Evolutionary conservation across 2,113 vertebrate genomes (phyloP).

Genomic region (Spilogale gracilis): DNA sequence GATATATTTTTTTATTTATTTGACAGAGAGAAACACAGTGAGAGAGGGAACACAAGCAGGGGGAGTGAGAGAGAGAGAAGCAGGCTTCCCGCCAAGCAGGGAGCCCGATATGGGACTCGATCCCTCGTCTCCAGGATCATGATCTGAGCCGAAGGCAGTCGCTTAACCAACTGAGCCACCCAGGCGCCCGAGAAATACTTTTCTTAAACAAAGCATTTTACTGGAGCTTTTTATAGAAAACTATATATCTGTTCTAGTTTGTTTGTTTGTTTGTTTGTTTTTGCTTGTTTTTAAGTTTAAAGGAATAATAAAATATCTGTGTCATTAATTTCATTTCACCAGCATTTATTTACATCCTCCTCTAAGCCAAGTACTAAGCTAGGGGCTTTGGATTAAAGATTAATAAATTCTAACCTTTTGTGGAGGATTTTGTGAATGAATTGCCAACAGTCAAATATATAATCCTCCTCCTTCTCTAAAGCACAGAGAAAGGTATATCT

Average conservation of each 20-base stretch:
- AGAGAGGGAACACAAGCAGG: no score
- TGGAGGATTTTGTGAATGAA: neutral
- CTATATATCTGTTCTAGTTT: neutral
- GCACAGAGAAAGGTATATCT: neutral
- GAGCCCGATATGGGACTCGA: no score
- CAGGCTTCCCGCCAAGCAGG: no score
- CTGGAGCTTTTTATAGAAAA: neutral
- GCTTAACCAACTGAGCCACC: no score
- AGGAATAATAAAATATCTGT: neutral
- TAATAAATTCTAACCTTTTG: neutral
- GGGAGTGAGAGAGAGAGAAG: no score
- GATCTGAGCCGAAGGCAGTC: no score
- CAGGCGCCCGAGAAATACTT: neutral
- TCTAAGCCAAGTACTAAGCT: neutral
- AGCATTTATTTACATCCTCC: slow-evolving; percentile 23
- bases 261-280: neutral
- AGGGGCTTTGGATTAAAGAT: neutral
- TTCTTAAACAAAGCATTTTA: neutral
- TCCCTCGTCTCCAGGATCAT: no score
- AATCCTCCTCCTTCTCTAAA: neutral
- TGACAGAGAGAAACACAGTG: no score
- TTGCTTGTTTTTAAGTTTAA: neutral
- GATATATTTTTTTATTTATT: no score
- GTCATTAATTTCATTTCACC: neutral
- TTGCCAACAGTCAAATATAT: neutral